Base-by-base conservation (phyloP, 2,888 invertebrate genomes). In the Drosophila nr. perissopoda region DNA sequence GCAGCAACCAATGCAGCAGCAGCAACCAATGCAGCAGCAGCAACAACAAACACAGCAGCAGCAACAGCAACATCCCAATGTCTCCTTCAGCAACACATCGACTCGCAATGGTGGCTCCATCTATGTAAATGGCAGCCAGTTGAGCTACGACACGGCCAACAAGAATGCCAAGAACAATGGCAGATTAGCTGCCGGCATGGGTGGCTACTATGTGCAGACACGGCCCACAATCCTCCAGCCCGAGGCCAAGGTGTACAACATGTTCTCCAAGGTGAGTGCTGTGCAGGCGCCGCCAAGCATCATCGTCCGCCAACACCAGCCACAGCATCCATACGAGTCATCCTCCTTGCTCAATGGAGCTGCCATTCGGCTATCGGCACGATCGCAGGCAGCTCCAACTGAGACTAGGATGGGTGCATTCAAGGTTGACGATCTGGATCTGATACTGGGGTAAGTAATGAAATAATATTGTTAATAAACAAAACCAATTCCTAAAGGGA, bases 391-490 rank as follows among this genome's bases (percentile, higher is more conserved):
- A 10, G 67, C 42, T 2, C 80, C 71, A 10, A 16, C 65, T 49
- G 80, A 83, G 10, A 18, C 65, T 6, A 76, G 69, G 21, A 16
- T 57, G 4, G 65, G 57, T 31, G 36, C 66, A 4, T 33, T 73
- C 2, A 88, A 86, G 40, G 73, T 73, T 1, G 90, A 86, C 33
- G 90, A 90, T 61, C 49, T 86, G 52, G 96, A 96, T 7, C 95
- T 96, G 86, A 95, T 96, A 78, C 93, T 97, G 76, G 96, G 96
- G 97, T 96, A 91, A 92, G 94, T 91, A 33, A 33, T 4, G 1
- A 18, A 49, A 49, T 25, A 8, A 8, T 45, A 16, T 16, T 8
- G 1, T 45, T 25, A 16, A 16, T 16, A 4, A 2, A 45, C 21
- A 45, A 16, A 25, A 45, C 16, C 2, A 25, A 25, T 8, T 21